A percentile compares a stretch with the other conserved stretches of the same genome.
phyloP scores from a whole-genome alignment of 2,797 vertebrate species.

The Novumbra hubbsi region DNA sequence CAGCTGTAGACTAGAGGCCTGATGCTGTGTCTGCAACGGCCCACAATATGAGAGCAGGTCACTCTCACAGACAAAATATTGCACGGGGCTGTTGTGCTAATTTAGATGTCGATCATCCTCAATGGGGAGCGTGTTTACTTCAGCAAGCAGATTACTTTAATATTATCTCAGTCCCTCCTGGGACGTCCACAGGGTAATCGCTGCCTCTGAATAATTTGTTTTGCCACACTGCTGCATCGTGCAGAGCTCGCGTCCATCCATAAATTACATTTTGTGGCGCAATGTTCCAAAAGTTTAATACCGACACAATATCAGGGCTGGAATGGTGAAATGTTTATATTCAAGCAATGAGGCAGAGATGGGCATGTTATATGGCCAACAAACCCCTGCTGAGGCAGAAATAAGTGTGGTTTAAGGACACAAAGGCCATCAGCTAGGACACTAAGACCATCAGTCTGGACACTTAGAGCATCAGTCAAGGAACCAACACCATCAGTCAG shows the following conservation, averaged over 20 bases:
- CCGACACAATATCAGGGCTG: neutral
- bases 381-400: neutral
- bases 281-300: constrained; percentile 21
- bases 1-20: neutral
- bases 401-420: too few species aligned
- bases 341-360: neutral
- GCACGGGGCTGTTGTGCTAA: constrained; percentile 56
- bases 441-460: too few species aligned
- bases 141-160: constrained; percentile 59
- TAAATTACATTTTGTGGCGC: constrained; percentile 51
- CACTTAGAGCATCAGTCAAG: too few species aligned
- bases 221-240: constrained; percentile 56
- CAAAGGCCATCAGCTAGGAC: too few species aligned
- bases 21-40: constrained; percentile 26
- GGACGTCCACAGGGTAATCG: constrained; percentile 51
- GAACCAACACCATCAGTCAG: too few species aligned
- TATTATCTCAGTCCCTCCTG: constrained; percentile 55
- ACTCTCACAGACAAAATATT: constrained; percentile 34
- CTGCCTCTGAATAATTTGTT: constrained; percentile 67
- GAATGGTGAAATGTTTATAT: neutral
- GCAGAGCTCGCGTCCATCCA: constrained; percentile 41
- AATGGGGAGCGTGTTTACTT: constrained; percentile 53
- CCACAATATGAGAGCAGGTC: constrained; percentile 34
- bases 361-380: neutral
- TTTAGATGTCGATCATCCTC: constrained; percentile 66